phyloP scores from a whole-genome alignment of 2,113 vertebrate species.

The Cochlearius cochlearius region DNA sequence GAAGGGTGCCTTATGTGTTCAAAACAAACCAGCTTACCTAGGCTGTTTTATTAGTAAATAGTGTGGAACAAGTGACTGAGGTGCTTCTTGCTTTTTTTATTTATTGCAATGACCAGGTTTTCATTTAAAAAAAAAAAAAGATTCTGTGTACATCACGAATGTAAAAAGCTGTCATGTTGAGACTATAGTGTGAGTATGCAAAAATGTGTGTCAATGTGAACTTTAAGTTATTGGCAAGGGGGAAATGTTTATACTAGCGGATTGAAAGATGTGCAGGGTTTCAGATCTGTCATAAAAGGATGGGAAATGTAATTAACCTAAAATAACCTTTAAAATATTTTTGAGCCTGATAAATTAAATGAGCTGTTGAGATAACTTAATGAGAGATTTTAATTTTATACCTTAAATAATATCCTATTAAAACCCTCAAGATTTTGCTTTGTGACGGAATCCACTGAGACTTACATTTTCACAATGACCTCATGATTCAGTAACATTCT shows the following conservation, averaged over 20 bases:
- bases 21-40: not conserved
- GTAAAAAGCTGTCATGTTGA: not conserved
- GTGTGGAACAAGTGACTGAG: not conserved
- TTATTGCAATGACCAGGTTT: not conserved
- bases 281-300: constrained; percentile 39
- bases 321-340: constrained; percentile 60
- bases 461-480: constrained; percentile 4
- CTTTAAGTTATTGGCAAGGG: not conserved
- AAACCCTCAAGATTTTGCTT: constrained; percentile 32
- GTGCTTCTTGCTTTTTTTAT: not conserved
- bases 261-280: not conserved
- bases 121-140: not conserved
- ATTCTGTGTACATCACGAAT: not conserved
- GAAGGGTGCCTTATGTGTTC: not conserved
- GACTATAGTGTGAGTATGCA: not conserved
- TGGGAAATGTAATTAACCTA: constrained; percentile 67
- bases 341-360: constrained; percentile 34
- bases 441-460: constrained; percentile 10
- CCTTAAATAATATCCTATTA: constrained; percentile 58
- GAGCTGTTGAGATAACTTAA: constrained; percentile 36
- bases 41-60: not conserved
- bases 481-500: not conserved
- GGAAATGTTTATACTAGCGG: not conserved
- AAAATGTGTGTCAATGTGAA: not conserved
- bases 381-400: constrained; percentile 43